These are phyloP conservation scores for Gymnoscelis rufifasciata DNA, from an alignment of 2,888 invertebrate species.

Conservation along the genomic window DNA sequence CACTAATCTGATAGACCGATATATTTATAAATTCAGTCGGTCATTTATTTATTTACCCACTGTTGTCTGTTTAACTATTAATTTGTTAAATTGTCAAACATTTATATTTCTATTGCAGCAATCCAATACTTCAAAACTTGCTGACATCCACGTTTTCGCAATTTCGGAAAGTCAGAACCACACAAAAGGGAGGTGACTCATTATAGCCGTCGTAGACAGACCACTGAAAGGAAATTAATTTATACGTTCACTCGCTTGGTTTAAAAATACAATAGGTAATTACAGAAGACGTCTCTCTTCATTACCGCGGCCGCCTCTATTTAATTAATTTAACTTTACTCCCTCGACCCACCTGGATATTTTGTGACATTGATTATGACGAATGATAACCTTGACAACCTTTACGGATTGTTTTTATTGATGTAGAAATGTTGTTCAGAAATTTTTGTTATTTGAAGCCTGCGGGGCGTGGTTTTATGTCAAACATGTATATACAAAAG, in stretches of 20 bases:
- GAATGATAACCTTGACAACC: slow-evolving; percentile 7
- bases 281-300: slow-evolving; percentile 72
- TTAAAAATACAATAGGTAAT: slow-evolving; percentile 75
- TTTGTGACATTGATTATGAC: slow-evolving; percentile 18
- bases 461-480: no score
- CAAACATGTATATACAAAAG: no score
- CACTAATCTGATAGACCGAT: no score
- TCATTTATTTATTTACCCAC: no score
- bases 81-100: no score
- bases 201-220: slow-evolving; percentile 32
- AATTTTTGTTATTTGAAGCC: no score
- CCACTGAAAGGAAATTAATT: slow-evolving; percentile 65
- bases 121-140: no score
- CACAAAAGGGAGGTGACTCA: slow-evolving; percentile 53
- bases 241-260: slow-evolving; percentile 59
- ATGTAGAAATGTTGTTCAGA: not conserved
- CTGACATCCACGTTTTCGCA: no score
- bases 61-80: no score
- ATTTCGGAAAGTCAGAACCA: not conserved
- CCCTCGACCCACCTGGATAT: slow-evolving; percentile 13
- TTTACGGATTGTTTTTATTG: slow-evolving; percentile 6
- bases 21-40: no score
- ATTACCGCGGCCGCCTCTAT: slow-evolving; percentile 60
- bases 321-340: slow-evolving; percentile 59
- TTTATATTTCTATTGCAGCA: no score